Conservation (phyloP, 1,140 invertebrate species). For the Sycophaga agraensis region DNA sequence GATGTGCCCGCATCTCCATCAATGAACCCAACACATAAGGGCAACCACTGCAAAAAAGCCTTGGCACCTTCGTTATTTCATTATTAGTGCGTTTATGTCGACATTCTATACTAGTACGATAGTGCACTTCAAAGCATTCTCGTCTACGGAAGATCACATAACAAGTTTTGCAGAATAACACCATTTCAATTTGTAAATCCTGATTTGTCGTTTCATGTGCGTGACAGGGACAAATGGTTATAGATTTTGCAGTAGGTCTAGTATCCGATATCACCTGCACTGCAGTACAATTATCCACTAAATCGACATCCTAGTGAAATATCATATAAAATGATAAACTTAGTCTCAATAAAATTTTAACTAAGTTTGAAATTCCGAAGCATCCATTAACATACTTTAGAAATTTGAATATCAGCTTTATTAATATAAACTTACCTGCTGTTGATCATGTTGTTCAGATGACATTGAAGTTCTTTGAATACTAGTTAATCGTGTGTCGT, state of each 20-base stretch:
- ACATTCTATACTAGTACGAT: constrained; percentile 33
- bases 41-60: constrained; percentile 45
- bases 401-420: too few relatives aligned
- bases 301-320: too few relatives aligned
- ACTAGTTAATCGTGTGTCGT: too few relatives aligned
- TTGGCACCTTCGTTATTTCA: constrained; percentile 31
- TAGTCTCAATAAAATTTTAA: too few relatives aligned
- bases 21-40: constrained; percentile 32
- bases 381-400: too few relatives aligned
- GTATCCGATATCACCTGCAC: background rate
- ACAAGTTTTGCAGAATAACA: constrained; percentile 44
- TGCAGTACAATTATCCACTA: too few relatives aligned
- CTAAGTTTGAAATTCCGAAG: too few relatives aligned
- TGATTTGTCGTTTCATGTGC: constrained; percentile 22
- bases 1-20: constrained; percentile 40
- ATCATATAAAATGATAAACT: too few relatives aligned
- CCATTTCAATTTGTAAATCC: constrained; percentile 47
- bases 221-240: constrained; percentile 47
- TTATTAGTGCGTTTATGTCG: constrained; percentile 28
- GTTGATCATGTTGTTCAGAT: background rate
- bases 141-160: constrained; percentile 40
- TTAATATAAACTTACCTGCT: too few relatives aligned
- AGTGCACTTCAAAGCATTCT: constrained; percentile 49
- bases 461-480: too few relatives aligned
- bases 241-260: background rate